A percentile compares a stretch with the other conserved stretches of the same genome.
Evolutionary conservation across 2,113 vertebrate genomes (phyloP).

Genomic region (Oceanodroma tethys): DNA sequence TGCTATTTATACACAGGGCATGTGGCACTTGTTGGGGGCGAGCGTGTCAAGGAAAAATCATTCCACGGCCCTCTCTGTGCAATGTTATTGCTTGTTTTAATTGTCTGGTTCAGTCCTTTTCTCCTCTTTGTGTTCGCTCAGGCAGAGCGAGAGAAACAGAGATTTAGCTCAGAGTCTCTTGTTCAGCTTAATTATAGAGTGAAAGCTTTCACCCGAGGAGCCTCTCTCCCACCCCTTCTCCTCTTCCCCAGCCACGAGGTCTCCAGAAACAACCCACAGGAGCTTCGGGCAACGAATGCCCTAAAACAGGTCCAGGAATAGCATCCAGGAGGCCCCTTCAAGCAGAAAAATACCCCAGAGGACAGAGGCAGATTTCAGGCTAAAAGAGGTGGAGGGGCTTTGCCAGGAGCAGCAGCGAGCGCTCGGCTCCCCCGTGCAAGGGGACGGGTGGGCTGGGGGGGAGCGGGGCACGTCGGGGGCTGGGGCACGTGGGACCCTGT

Average conservation of each 20-base stretch:
- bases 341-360: not conserved
- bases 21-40: slow-evolving; percentile 27
- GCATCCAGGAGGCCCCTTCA: not conserved
- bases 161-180: not conserved
- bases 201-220: not conserved
- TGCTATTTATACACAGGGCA: slow-evolving; percentile 46
- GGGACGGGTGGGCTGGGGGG: not conserved
- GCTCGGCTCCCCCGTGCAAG: fast-evolving
- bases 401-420: not conserved
- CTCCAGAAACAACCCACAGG: not conserved
- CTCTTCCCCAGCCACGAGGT: not conserved
- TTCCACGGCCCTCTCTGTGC: not conserved
- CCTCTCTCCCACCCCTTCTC: not conserved
- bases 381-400: not conserved
- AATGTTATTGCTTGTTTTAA: slow-evolving; percentile 3
- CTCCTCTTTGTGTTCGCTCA: not conserved
- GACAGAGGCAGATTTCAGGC: not conserved
- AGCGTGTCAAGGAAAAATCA: not conserved
- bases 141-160: not conserved
- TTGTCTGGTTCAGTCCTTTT: not conserved
- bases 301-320: not conserved
- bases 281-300: not conserved
- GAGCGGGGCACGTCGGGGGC: fast-evolving
- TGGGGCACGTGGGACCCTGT: fast-evolving
- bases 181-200: not conserved